Evolutionary conservation across 2,797 vertebrate genomes (phyloP).

Genomic region (Glossophaga mutica): DNA sequence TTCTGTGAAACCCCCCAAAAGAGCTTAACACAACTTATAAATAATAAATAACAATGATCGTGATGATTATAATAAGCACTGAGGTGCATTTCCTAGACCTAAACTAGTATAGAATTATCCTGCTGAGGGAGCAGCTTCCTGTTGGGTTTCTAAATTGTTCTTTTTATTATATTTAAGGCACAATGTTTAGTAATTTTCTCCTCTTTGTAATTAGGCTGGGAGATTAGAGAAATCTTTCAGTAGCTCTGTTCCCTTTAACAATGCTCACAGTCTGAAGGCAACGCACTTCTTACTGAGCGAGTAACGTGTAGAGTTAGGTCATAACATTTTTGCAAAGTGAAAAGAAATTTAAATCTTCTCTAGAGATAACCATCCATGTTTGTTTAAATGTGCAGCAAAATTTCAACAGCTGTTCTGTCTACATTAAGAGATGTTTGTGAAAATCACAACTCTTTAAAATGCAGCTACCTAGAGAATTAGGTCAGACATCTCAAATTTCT

Average conservation of each 20-base stretch:
- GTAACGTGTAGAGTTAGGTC: not conserved
- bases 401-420: not conserved
- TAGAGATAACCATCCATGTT: not conserved
- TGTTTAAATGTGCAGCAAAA: not conserved
- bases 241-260: not conserved
- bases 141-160: constrained; percentile 20
- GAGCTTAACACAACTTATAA: not conserved
- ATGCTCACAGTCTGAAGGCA: not conserved
- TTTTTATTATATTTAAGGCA: constrained; percentile 40
- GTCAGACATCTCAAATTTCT: not conserved
- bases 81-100: not conserved
- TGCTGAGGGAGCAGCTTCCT: not conserved
- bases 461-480: not conserved
- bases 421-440: not conserved
- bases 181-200: constrained; percentile 4
- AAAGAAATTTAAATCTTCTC: constrained; percentile 46
- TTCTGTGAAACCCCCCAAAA: not conserved
- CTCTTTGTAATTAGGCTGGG: constrained; percentile 32
- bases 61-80: not conserved
- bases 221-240: constrained; percentile 26
- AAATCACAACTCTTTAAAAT: constrained; percentile 17
- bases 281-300: not conserved
- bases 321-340: constrained; percentile 39
- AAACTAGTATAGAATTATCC: not conserved
- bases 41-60: not conserved